Conservation (phyloP, 2,797 vertebrate genomes). For the Salarias fasciatus region DNA sequence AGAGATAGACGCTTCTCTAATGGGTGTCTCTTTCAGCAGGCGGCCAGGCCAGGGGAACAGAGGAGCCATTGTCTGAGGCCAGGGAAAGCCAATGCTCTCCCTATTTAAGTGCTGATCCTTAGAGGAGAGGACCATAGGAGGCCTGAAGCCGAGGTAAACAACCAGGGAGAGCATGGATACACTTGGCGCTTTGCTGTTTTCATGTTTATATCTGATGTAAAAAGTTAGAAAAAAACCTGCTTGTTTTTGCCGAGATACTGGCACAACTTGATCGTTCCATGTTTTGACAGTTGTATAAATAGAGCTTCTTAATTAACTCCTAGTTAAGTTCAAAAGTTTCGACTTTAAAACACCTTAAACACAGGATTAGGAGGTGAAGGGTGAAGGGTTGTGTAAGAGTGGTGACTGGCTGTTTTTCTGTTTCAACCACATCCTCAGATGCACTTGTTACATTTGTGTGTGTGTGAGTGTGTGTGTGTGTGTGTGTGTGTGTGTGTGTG, state of each 20-base stretch:
- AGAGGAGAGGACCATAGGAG: constrained; percentile 49
- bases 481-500: constrained; percentile 29
- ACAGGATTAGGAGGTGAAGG: constrained; percentile 35
- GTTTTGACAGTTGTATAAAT: constrained; percentile 53
- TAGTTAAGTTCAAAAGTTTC: constrained; percentile 41
- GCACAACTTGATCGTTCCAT: constrained; percentile 20
- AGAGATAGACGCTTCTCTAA: constrained; percentile 86
- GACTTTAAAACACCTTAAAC: constrained; percentile 37
- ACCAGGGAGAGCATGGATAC: constrained; percentile 34
- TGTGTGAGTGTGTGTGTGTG: constrained; percentile 34
- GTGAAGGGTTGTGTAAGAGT: constrained; percentile 43
- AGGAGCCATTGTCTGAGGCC: constrained; percentile 81
- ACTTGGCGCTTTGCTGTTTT: constrained; percentile 37
- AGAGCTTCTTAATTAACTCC: constrained; percentile 42
- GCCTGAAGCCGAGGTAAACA: constrained; percentile 54
- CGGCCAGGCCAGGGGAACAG: constrained; percentile 76
- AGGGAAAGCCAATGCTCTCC: constrained; percentile 76
- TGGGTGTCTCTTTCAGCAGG: constrained; percentile 86
- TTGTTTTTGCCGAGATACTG: constrained; percentile 18
- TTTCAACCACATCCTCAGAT: constrained; percentile 69
- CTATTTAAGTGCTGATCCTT: constrained; percentile 77
- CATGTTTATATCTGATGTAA: constrained; percentile 32
- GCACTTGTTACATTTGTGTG: constrained; percentile 34
- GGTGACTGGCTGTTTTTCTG: constrained; percentile 57
- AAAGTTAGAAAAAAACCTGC: constrained; percentile 11